These are phyloP conservation scores for Operophtera brumata DNA, from an alignment of 2,888 invertebrate species.

Conservation along the genomic window DNA sequence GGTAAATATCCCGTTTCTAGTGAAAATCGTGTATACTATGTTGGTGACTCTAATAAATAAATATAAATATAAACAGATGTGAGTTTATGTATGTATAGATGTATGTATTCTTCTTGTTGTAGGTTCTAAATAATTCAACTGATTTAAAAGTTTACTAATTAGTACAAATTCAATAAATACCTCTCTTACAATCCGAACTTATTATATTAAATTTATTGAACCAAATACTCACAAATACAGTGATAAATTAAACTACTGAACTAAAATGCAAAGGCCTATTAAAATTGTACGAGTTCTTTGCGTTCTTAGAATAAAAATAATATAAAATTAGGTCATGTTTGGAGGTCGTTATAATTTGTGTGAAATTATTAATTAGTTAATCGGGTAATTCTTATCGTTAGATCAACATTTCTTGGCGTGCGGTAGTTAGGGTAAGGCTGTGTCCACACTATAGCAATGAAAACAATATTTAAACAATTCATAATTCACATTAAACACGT, in stretches of 20 bases:
- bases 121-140: not conserved
- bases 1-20: too few relatives aligned
- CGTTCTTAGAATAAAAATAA: slow-evolving; percentile 9
- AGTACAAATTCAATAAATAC: slow-evolving; percentile 3
- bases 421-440: not conserved
- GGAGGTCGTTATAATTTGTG: slow-evolving; percentile 62
- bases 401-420: slow-evolving; percentile 35
- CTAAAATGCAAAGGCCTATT: slow-evolving; percentile 14
- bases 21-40: too few relatives aligned
- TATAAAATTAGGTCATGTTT: slow-evolving; percentile 18
- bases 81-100: too few relatives aligned
- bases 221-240: slow-evolving; percentile 7
- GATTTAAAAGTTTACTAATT: not conserved
- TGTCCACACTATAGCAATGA: not conserved
- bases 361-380: slow-evolving; percentile 72
- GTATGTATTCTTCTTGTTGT: too few relatives aligned
- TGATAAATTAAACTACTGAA: slow-evolving; percentile 21
- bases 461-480: too few relatives aligned
- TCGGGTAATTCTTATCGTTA: slow-evolving; percentile 53
- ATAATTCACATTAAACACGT: too few relatives aligned
- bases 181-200: slow-evolving; percentile 3
- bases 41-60: too few relatives aligned
- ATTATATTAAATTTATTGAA: slow-evolving; percentile 16
- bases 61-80: too few relatives aligned
- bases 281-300: slow-evolving; percentile 12